Evolutionary conservation across 1,140 invertebrate genomes (phyloP).

Genomic region (Brachionus calyciflorus): DNA sequence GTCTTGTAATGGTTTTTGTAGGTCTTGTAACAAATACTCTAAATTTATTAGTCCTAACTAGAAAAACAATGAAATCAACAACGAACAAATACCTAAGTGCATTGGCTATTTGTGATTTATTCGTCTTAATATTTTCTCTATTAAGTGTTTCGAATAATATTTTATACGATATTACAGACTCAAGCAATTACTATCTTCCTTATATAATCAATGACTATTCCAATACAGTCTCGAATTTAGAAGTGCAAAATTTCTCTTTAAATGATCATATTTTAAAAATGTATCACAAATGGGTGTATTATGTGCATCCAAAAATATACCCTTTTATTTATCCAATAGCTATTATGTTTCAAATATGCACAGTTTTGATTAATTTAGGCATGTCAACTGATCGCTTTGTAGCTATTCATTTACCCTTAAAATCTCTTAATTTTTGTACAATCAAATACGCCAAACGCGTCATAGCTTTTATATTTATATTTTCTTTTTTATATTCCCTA

Average conservation of each 20-base stretch:
- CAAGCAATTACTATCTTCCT: background rate
- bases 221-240: background rate
- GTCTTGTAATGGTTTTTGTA: conserved; percentile 53
- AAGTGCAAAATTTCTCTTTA: too few relatives aligned
- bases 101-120: conserved; percentile 55
- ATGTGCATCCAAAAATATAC: conserved; percentile 34
- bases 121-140: conserved; percentile 29
- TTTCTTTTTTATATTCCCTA: conserved; percentile 30
- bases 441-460: conserved; percentile 50
- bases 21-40: conserved; percentile 58
- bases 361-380: conserved; percentile 59
- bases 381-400: conserved; percentile 61
- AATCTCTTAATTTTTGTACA: conserved; percentile 56
- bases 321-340: conserved; percentile 43
- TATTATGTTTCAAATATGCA: conserved; percentile 56
- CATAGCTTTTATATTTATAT: background rate
- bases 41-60: conserved; percentile 56
- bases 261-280: background rate
- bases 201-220: conserved; percentile 4
- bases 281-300: conserved; percentile 15
- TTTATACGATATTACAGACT: background rate
- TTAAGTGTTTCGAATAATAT: conserved; percentile 15
- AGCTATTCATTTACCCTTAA: conserved; percentile 61
- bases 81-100: conserved; percentile 58
- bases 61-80: conserved; percentile 55